Evolutionary conservation across 2,888 invertebrate species (phyloP).

Genomic region (Nymphalis c-album): DNA sequence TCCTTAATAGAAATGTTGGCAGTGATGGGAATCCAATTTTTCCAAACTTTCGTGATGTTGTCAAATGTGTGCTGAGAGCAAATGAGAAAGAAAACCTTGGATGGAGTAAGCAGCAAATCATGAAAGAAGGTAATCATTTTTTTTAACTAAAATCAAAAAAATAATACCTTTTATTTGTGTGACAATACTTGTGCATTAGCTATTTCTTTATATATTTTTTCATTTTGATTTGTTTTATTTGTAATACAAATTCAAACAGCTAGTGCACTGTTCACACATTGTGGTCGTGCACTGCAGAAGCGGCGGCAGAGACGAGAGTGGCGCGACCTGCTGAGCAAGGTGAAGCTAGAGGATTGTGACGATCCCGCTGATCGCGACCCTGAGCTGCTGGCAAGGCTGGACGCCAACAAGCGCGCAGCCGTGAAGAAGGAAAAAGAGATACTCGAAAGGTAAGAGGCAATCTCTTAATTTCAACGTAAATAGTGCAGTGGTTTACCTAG

Average conservation of each 20-base stretch:
- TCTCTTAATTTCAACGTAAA: no score
- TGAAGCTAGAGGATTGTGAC: constrained; percentile 42
- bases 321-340: constrained; percentile 62
- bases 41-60: constrained; percentile 78
- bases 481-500: neutral
- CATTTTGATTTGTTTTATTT: neutral
- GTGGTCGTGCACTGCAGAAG: constrained; percentile 60
- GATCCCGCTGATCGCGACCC: constrained; percentile 83
- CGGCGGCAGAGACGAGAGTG: constrained; percentile 63
- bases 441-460: constrained; percentile 48
- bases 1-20: constrained; percentile 56
- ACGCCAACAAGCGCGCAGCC: constrained; percentile 67
- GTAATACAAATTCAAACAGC: constrained; percentile 45
- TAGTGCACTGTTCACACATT: constrained; percentile 54
- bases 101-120: constrained; percentile 48
- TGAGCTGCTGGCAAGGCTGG: constrained; percentile 73
- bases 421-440: constrained; percentile 53
- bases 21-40: constrained; percentile 54
- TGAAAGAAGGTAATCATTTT: constrained; percentile 53
- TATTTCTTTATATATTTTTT: no score
- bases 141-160: neutral
- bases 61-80: constrained; percentile 54
- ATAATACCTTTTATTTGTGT: no score
- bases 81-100: constrained; percentile 49
- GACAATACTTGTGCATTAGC: no score